Base-by-base conservation (phyloP, 2,888 invertebrate genomes). In the Zygogramma bicolorata region DNA sequence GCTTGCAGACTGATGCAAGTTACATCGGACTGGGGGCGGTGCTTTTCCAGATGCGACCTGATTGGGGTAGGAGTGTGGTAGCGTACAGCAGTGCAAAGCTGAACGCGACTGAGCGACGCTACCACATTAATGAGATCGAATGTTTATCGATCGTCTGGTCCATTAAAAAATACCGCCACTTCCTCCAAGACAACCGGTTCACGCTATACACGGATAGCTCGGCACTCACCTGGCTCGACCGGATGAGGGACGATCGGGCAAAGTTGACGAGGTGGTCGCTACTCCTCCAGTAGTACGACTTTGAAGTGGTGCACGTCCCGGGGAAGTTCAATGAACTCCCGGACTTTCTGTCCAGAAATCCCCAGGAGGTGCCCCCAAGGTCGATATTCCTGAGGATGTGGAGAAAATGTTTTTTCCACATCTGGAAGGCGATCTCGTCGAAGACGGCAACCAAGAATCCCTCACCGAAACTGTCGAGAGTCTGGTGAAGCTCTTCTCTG, bases 1-100 rank as follows among this genome's bases (percentile, higher is more conserved):
- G 73, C 2, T 66, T 81, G 1, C 79, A 81, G 29, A 78, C 80
- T 0, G 77, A 80, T 66, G 77, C 79, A 53, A 78, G 79, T 38
- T 61, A 40, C 3, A 8, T 34, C 8, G 80, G 77, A 0, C 71
- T 76, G 6, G 77, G 76, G 1, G 80, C 81, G 1, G 80, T 79
- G 8, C 70, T 81, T 0, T 80, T 75, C 53, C 80, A 81, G 34
- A 71, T 68, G 18, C 0, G 22, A 10, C n/a, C 2, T 2, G 22
- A 15, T 8, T 6, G 15, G 2, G 0, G 3, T 3, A 3, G 34
- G 2, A 10, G 18, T 6, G 59, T 59, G 4, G 18, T 59, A 13
- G 18, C 59, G 1, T 31, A 59, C 0, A 6, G 18, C 0, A 27
- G 27, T 0, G 20, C 27, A 13, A 57, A 57, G 1, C 7, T 57